phyloP scores from a whole-genome alignment of 1,140 invertebrate genomes.

The Vollenhovia emeryi region DNA sequence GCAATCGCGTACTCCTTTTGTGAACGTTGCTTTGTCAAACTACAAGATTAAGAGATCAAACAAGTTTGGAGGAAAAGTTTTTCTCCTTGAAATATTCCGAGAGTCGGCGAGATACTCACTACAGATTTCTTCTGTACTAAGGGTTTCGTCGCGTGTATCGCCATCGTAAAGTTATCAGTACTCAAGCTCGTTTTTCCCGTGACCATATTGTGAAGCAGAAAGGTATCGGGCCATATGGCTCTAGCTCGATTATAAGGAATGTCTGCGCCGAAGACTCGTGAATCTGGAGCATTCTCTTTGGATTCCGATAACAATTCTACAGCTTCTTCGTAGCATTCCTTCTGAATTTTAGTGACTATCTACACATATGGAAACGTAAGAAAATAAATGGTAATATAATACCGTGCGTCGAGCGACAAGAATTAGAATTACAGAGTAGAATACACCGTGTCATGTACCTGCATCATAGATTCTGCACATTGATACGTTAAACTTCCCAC shows the following conservation, averaged over 20 bases:
- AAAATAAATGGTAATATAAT: slow-evolving; percentile 41
- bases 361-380: slow-evolving; percentile 60
- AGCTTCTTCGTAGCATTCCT: slow-evolving; percentile 71
- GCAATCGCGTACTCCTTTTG: slow-evolving; percentile 86
- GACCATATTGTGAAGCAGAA: slow-evolving; percentile 75
- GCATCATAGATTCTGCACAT: slow-evolving; percentile 85
- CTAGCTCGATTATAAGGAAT: slow-evolving; percentile 75
- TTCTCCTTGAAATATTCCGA: neutral
- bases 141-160: slow-evolving; percentile 69
- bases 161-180: slow-evolving; percentile 76
- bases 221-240: slow-evolving; percentile 77
- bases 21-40: slow-evolving; percentile 87
- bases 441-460: slow-evolving; percentile 81
- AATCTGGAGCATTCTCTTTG: slow-evolving; percentile 18
- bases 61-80: slow-evolving; percentile 65
- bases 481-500: slow-evolving; percentile 85
- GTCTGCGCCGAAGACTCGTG: slow-evolving; percentile 71
- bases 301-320: slow-evolving; percentile 65
- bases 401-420: neutral
- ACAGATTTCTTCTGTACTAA: slow-evolving; percentile 77
- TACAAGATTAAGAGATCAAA: slow-evolving; percentile 79
- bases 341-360: slow-evolving; percentile 79
- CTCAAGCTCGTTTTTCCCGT: slow-evolving; percentile 56
- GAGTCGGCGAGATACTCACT: slow-evolving; percentile 74
- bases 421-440: slow-evolving; percentile 17